phyloP scores from a whole-genome alignment of 2,888 invertebrate species.

The Trachelus tabidus region DNA sequence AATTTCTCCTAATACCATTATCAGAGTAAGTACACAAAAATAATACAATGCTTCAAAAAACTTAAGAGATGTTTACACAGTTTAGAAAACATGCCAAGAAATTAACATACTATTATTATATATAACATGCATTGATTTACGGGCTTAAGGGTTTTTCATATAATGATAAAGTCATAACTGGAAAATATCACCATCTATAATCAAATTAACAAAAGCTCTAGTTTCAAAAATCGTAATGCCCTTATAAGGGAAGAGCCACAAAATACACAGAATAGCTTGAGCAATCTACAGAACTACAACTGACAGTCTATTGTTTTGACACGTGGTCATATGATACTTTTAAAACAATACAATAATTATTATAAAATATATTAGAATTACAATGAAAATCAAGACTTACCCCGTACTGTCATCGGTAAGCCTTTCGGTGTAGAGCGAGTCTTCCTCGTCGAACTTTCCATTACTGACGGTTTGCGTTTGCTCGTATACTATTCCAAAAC shows the following conservation, averaged over 20 bases:
- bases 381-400: conserved; percentile 55
- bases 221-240: conserved; percentile 54
- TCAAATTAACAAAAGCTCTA: too few species aligned
- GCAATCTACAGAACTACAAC: not conserved
- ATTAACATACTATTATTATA: too few species aligned
- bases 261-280: conserved; percentile 15
- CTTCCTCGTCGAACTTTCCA: conserved; percentile 59
- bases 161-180: too few species aligned
- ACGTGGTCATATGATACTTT: not conserved
- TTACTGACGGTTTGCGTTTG: conserved; percentile 64
- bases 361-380: conserved; percentile 4
- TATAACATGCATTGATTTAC: too few species aligned
- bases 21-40: too few species aligned
- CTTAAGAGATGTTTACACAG: too few species aligned
- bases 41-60: too few species aligned
- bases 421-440: conserved; percentile 64
- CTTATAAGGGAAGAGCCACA: conserved; percentile 55
- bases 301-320: not conserved
- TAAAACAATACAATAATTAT: conserved; percentile 18
- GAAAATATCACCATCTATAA: too few species aligned
- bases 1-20: too few species aligned
- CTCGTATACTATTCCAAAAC: conserved; percentile 68
- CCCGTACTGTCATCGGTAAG: conserved; percentile 67
- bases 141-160: too few species aligned
- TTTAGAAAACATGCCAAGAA: too few species aligned